Evolutionary conservation across 2,888 invertebrate species (phyloP).

Genomic region (Hyposoter didymator): DNA sequence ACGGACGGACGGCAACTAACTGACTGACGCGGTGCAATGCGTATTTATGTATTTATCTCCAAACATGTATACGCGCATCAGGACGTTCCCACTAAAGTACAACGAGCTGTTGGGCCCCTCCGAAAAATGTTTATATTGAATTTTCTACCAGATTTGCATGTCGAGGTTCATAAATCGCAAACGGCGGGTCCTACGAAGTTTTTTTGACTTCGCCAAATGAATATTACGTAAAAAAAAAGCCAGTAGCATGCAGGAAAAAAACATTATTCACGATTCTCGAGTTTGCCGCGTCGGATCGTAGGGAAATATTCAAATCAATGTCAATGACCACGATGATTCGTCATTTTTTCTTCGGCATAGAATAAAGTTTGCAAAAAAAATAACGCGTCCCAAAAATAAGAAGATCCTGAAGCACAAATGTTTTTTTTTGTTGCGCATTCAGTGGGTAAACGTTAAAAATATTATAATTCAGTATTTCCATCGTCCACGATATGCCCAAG

Average conservation of each 20-base stretch:
- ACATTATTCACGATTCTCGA: neutral
- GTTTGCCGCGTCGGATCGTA: neutral
- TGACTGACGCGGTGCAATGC: neutral
- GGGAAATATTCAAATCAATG: neutral
- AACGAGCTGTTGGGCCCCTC: neutral
- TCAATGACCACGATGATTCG: neutral
- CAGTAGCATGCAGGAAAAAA: neutral
- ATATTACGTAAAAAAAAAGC: neutral
- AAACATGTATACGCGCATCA: neutral
- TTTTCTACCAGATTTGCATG: neutral
- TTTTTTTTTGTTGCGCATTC: neutral
- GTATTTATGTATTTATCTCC: neutral
- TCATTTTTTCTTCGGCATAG: neutral
- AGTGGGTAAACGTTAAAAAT: neutral
- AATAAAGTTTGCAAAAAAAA: neutral
- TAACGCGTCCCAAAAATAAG: neutral
- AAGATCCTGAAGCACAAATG: neutral
- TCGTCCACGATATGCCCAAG: neutral
- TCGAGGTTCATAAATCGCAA: neutral
- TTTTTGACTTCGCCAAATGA: too few relatives aligned
- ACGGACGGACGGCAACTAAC: slow-evolving; percentile 31
- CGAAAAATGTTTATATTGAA: too few relatives aligned
- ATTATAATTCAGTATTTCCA: neutral
- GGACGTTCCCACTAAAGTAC: slow-evolving; percentile 15
- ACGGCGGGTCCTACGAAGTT: too few relatives aligned